Percentiles rank a stretch among this genome's conserved stretches.
Evolutionary conservation across 2,888 invertebrate genomes (phyloP).

Genomic region (Meteorus cinctellus): DNA sequence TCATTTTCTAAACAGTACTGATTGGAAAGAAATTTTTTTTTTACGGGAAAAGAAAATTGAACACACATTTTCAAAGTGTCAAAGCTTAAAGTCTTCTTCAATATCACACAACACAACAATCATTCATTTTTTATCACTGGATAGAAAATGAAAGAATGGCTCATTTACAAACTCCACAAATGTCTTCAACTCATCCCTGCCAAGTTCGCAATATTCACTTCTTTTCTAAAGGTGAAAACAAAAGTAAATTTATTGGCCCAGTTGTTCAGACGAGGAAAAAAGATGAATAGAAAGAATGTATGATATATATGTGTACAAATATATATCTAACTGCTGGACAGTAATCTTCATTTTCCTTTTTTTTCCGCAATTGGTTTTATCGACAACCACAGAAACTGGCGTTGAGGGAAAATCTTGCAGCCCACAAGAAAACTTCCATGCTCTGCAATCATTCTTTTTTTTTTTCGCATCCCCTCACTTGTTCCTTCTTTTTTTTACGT

Average conservation of each 20-base stretch:
- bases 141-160: background rate
- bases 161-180: constrained; percentile 30
- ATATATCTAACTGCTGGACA: constrained; percentile 25
- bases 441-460: constrained; percentile 6
- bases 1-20: too few relatives aligned
- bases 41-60: too few relatives aligned
- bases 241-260: constrained; percentile 38
- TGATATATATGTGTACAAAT: background rate
- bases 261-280: constrained; percentile 34
- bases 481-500: too few relatives aligned
- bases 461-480: background rate
- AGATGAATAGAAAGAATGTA: background rate
- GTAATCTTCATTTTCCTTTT: constrained; percentile 23
- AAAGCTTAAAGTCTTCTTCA: too few relatives aligned
- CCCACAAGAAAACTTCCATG: background rate
- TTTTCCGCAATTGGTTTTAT: constrained; percentile 28
- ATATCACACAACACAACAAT: too few relatives aligned
- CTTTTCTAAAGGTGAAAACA: constrained; percentile 2
- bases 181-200: constrained; percentile 10
- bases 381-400: constrained; percentile 30
- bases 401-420: constrained; percentile 15
- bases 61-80: too few relatives aligned
- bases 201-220: background rate
- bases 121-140: too few relatives aligned
- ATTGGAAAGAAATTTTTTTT: too few relatives aligned